Percentiles rank a stretch among this genome's conserved stretches.
Evolutionary conservation across 2,113 vertebrate species (phyloP).

Genomic region (Lophochroa leadbeateri): DNA sequence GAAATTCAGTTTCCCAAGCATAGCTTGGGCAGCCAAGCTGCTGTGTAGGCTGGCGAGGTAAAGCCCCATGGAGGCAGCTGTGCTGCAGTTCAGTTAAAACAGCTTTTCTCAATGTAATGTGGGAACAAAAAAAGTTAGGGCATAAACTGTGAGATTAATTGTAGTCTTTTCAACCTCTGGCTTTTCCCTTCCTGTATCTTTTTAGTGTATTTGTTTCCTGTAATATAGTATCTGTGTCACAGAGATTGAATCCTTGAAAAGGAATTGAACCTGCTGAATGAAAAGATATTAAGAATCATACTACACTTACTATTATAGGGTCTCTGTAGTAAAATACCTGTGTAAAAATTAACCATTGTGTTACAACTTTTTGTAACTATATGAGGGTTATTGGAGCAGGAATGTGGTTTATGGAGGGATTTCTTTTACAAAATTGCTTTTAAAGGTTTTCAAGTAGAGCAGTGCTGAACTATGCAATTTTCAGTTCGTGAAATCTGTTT

Average conservation of each 20-base stretch:
- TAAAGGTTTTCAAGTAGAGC: constrained; percentile 7
- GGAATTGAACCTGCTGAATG: background rate
- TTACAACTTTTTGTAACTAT: background rate
- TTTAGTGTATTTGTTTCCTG: background rate
- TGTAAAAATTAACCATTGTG: background rate
- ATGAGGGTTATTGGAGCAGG: background rate
- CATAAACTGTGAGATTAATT: background rate
- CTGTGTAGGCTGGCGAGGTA: background rate
- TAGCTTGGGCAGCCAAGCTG: background rate
- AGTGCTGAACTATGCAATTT: background rate
- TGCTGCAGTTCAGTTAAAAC: fast-evolving
- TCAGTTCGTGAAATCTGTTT: background rate
- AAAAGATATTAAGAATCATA: background rate
- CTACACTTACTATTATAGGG: background rate
- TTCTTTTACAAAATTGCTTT: background rate
- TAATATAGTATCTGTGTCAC: background rate
- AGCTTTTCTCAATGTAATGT: background rate
- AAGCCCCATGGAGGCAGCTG: background rate
- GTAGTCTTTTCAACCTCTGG: background rate
- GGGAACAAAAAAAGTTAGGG: background rate
- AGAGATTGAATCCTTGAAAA: background rate
- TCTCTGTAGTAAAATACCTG: background rate
- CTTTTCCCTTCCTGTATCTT: background rate
- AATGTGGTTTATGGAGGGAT: background rate
- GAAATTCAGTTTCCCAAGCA: background rate